Evolutionary conservation across 2,797 vertebrate genomes (phyloP).

Genomic region (Oryzias sinensis): DNA sequence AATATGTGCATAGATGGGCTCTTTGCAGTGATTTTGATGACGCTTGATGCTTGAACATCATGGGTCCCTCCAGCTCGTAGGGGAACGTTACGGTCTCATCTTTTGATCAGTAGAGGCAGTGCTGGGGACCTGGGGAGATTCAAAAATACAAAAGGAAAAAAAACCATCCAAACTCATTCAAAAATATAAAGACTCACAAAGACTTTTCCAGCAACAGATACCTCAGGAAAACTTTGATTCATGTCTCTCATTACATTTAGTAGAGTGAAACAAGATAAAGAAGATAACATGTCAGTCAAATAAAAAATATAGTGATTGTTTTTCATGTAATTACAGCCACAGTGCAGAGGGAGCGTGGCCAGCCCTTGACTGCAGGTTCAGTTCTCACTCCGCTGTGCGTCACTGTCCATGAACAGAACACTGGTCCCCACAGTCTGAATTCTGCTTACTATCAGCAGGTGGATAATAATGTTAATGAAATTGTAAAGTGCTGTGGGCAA

Average conservation of each 20-base stretch:
- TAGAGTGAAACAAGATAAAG: not conserved
- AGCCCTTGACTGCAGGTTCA: no score
- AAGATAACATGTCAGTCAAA: no score
- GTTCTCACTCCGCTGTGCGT: no score
- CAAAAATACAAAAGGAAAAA: constrained; percentile 17
- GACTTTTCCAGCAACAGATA: constrained; percentile 24
- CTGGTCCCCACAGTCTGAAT: no score
- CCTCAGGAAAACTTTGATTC: constrained; percentile 9
- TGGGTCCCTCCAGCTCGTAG: constrained; percentile 97
- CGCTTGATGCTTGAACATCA: constrained; percentile 95
- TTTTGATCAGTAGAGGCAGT: constrained; percentile 96
- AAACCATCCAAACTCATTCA: constrained; percentile 7
- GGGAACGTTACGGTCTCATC: constrained; percentile 98
- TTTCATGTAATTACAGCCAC: no score
- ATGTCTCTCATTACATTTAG: constrained; percentile 5
- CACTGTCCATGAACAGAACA: no score
- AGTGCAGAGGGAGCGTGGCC: no score
- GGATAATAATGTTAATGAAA: no score
- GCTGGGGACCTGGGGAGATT: constrained; percentile 79
- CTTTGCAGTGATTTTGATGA: constrained; percentile 97
- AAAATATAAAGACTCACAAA: constrained; percentile 3
- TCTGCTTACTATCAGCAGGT: no score
- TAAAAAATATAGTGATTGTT: no score
- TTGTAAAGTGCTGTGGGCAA: no score
- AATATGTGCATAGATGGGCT: constrained; percentile 91